Conservation (phyloP, 2,888 invertebrate genomes). For the Pristionchus entomophagus region DNA sequence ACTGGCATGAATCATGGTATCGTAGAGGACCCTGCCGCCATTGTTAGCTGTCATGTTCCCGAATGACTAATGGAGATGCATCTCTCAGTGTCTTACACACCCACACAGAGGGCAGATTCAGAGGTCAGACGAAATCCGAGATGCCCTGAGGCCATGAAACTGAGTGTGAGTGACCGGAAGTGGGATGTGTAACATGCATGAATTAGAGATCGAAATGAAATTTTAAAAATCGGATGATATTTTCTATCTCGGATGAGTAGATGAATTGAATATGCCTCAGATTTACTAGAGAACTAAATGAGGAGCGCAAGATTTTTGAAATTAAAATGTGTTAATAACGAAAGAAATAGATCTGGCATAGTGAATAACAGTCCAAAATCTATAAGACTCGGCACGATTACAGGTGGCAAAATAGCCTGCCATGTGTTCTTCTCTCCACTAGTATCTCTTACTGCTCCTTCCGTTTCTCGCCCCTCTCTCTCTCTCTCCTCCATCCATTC, state of each 20-base stretch:
- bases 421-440: background rate
- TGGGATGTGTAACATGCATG: background rate
- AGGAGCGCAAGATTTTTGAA: no score
- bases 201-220: background rate
- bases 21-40: background rate
- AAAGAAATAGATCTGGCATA: background rate
- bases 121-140: constrained; percentile 13
- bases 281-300: no score
- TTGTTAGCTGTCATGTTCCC: constrained; percentile 29
- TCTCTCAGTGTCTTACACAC: background rate
- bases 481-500: constrained; percentile 11
- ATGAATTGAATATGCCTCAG: no score
- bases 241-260: background rate
- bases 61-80: background rate
- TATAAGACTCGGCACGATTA: background rate
- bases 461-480: background rate
- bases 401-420: constrained; percentile 9
- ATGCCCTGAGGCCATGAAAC: constrained; percentile 12
- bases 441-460: constrained; percentile 16
- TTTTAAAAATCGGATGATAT: background rate
- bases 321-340: no score
- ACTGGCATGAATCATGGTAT: background rate
- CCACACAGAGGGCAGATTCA: background rate
- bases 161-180: background rate
- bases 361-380: background rate